Evolutionary conservation across 1,140 invertebrate species (phyloP).

Genomic region (Marisa cornuarietis): DNA sequence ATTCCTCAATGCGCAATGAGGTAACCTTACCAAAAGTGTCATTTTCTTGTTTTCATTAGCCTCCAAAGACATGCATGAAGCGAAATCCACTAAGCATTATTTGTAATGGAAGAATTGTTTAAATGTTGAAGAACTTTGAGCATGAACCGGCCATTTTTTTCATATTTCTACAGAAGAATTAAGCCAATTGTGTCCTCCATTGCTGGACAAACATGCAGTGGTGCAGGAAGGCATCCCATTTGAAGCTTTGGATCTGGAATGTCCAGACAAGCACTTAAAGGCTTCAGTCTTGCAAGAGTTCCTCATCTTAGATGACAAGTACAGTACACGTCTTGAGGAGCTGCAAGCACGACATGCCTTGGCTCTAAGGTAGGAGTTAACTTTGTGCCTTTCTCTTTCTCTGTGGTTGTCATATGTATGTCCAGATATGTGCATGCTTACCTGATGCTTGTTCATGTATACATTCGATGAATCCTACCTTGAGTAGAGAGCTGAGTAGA

Average conservation of each 20-base stretch:
- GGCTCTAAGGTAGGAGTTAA: constrained; percentile 42
- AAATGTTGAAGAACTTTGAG: not conserved
- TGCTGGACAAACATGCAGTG: constrained; percentile 37
- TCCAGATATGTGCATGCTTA: too few species aligned
- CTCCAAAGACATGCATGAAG: not conserved
- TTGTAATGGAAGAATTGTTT: not conserved
- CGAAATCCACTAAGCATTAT: not conserved
- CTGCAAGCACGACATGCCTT: constrained; percentile 49
- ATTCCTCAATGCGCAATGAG: too few species aligned
- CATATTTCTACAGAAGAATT: constrained; percentile 25
- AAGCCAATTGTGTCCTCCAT: constrained; percentile 24
- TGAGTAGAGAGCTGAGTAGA: too few species aligned
- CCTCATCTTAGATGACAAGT: constrained; percentile 60
- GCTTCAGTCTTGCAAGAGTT: constrained; percentile 61
- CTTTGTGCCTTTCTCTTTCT: not conserved
- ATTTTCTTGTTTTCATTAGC: not conserved
- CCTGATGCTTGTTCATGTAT: too few species aligned
- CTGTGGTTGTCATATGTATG: too few species aligned
- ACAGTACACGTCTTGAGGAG: constrained; percentile 48
- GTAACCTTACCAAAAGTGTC: not conserved
- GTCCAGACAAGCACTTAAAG: constrained; percentile 57
- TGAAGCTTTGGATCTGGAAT: constrained; percentile 62
- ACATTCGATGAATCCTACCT: too few species aligned
- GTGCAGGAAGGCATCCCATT: constrained; percentile 59
- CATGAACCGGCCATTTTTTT: not conserved